Conservation (phyloP, 2,797 vertebrate species). For the Gallinago nigripennis region DNA sequence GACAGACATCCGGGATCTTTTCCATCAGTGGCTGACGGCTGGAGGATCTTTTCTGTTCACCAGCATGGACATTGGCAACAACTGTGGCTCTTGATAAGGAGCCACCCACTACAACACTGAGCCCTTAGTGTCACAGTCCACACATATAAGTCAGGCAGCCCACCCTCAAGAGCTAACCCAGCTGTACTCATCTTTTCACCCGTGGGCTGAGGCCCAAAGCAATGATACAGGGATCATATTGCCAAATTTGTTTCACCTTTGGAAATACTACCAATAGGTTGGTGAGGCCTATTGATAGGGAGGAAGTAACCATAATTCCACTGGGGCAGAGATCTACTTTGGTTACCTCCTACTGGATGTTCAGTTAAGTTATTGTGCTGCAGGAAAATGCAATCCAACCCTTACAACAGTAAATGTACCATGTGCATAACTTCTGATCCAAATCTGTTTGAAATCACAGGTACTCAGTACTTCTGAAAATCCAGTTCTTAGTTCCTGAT, state of each 20-base stretch:
- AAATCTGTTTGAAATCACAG: not conserved
- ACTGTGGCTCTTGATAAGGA: not conserved
- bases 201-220: not conserved
- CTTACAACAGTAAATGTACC: not conserved
- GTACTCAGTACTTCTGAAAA: not conserved
- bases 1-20: not conserved
- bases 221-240: not conserved
- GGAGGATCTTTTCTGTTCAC: not conserved
- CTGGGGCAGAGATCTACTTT: not conserved
- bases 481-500: not conserved
- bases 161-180: not conserved
- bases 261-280: not conserved
- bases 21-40: not conserved
- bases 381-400: not conserved
- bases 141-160: not conserved
- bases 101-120: not conserved
- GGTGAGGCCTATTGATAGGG: not conserved
- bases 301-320: not conserved
- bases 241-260: not conserved
- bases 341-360: not conserved
- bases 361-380: not conserved
- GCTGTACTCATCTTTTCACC: not conserved
- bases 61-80: not conserved
- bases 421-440: not conserved
- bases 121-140: not conserved